Evolutionary conservation across 2,888 invertebrate species (phyloP).

Genomic region (Sericinus montela): DNA sequence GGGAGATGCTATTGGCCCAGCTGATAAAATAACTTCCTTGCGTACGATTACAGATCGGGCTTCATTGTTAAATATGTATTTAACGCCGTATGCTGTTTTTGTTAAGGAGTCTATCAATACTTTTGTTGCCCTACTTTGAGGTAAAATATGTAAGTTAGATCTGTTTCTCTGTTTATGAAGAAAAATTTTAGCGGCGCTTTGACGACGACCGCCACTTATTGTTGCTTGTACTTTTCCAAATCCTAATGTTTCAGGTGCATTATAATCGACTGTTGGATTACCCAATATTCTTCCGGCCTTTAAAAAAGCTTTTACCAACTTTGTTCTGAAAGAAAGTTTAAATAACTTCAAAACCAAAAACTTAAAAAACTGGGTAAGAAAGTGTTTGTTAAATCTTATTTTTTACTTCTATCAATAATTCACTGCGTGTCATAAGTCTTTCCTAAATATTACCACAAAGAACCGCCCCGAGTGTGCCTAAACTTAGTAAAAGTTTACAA

Average conservation of each 20-base stretch:
- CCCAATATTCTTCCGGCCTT: constrained; percentile 83
- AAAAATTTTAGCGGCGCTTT: constrained; percentile 83
- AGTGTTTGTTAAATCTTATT: too few relatives aligned
- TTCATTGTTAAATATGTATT: constrained; percentile 77
- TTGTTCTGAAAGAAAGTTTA: constrained; percentile 40
- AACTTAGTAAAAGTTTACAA: too few relatives aligned
- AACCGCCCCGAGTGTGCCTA: too few relatives aligned
- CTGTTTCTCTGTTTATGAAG: constrained; percentile 80
- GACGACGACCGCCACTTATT: constrained; percentile 78
- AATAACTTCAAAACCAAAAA: too few relatives aligned
- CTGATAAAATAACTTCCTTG: constrained; percentile 91
- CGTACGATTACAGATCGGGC: constrained; percentile 76
- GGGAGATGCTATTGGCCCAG: constrained; percentile 93
- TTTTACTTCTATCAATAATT: too few relatives aligned
- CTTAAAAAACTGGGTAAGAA: too few relatives aligned
- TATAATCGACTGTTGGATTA: constrained; percentile 84
- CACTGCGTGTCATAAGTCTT: too few relatives aligned
- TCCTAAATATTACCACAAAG: too few relatives aligned
- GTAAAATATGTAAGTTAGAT: constrained; percentile 83
- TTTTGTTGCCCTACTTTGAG: constrained; percentile 81
- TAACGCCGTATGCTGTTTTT: constrained; percentile 83
- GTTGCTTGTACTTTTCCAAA: constrained; percentile 83
- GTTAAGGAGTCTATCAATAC: constrained; percentile 81
- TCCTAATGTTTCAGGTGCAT: constrained; percentile 80
- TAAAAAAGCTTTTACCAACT: constrained; percentile 71